These are phyloP conservation scores for Sclerodermus sp. DNA, from an alignment of 2,888 invertebrate genomes.

Conservation along the genomic window DNA sequence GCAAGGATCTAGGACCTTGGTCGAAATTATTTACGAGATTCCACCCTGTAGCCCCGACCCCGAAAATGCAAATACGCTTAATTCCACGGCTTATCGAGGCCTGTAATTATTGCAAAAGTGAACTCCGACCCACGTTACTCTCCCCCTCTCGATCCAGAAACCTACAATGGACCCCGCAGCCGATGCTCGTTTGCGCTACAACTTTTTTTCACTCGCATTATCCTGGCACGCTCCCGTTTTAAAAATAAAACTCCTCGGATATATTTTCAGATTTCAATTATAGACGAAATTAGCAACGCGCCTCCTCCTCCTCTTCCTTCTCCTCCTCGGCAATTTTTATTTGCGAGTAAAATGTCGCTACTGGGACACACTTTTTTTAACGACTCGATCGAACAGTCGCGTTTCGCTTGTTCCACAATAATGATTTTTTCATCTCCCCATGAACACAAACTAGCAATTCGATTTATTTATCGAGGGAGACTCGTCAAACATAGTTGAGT, in stretches of 20 bases:
- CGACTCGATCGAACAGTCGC: conserved; percentile 21
- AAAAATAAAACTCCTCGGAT: background rate
- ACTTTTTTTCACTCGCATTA: too few relatives aligned
- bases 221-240: too few relatives aligned
- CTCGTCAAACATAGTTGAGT: conserved; percentile 26
- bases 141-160: background rate
- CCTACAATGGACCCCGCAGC: too few relatives aligned
- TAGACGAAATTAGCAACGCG: background rate
- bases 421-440: conserved; percentile 18
- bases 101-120: conserved; percentile 35
- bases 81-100: conserved; percentile 37
- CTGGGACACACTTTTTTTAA: background rate
- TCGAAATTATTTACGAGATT: conserved; percentile 32
- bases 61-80: conserved; percentile 37
- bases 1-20: background rate
- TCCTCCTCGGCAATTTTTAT: too few relatives aligned
- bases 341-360: background rate
- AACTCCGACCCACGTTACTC: conserved; percentile 10
- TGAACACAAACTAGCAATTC: conserved; percentile 20
- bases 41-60: conserved; percentile 1
- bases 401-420: conserved; percentile 13
- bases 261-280: background rate
- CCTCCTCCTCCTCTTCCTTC: background rate
- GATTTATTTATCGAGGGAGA: conserved; percentile 32
- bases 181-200: too few relatives aligned